Percentiles rank a stretch among this genome's conserved stretches.
Evolutionary conservation across 1,140 invertebrate species (phyloP).

Genomic region (Neotoxoptera formosana): DNA sequence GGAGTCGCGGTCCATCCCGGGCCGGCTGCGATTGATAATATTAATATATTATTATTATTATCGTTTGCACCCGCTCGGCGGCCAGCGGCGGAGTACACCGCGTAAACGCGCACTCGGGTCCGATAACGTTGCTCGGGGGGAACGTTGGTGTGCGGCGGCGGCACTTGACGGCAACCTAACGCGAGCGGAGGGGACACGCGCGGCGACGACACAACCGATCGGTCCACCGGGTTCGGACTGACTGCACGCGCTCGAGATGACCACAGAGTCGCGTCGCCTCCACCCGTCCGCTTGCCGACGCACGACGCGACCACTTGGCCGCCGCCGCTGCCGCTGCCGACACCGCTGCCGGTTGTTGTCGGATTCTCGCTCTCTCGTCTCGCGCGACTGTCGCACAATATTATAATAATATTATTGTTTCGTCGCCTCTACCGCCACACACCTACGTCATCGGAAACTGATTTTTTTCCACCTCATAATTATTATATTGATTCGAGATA

Average conservation of each 20-base stretch:
- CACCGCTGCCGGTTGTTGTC: neutral
- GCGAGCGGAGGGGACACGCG: neutral
- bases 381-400: neutral
- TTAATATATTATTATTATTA: too few species aligned
- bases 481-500: too few species aligned
- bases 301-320: neutral
- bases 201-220: neutral
- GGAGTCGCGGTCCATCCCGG: slow-evolving; percentile 50
- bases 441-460: neutral
- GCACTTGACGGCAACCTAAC: neutral
- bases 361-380: neutral
- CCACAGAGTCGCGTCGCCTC: neutral
- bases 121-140: neutral
- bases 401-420: neutral
- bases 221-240: slow-evolving; percentile 45
- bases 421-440: neutral
- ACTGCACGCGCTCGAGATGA: slow-evolving; percentile 56
- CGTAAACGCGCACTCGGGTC: neutral
- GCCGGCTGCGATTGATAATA: neutral
- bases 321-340: neutral
- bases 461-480: neutral
- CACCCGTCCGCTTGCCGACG: neutral
- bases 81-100: neutral
- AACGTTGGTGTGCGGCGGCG: neutral
- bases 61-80: neutral